Percentiles rank a stretch among this genome's conserved stretches.
phyloP scores from a whole-genome alignment of 1,140 invertebrate genomes.

The Octopus sinensis region DNA sequence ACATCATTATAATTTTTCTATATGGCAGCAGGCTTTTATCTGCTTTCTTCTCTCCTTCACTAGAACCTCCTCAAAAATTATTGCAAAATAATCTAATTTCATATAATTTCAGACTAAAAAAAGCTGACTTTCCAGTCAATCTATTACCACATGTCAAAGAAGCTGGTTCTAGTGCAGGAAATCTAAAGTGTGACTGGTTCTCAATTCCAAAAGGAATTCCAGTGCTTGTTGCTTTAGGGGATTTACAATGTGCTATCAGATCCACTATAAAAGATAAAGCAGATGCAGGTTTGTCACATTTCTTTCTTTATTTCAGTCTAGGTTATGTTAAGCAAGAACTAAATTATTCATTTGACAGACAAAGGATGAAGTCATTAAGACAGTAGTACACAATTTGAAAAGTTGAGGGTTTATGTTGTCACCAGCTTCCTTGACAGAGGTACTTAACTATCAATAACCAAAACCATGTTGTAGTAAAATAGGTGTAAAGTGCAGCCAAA shows the following conservation, averaged over 20 bases:
- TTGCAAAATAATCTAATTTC: no score
- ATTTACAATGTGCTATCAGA: slow-evolving; percentile 80
- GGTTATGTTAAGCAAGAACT: background rate
- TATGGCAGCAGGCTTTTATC: no score
- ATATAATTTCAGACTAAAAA: slow-evolving; percentile 34
- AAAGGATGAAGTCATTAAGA: background rate
- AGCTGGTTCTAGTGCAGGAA: slow-evolving; percentile 69
- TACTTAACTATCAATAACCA: no score
- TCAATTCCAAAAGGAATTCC: slow-evolving; percentile 72
- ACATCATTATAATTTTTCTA: no score
- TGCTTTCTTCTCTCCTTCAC: no score
- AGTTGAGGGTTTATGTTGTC: no score
- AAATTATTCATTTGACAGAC: background rate
- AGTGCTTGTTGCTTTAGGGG: slow-evolving; percentile 73
- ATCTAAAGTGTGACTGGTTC: slow-evolving; percentile 68
- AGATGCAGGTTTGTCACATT: slow-evolving; percentile 60
- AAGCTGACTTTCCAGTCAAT: slow-evolving; percentile 67
- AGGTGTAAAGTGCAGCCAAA: no score
- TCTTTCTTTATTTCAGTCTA: background rate
- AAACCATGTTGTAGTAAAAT: no score
- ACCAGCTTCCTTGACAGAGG: no score
- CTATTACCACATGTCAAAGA: slow-evolving; percentile 70
- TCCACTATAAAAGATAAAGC: slow-evolving; percentile 67
- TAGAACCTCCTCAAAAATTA: no score
- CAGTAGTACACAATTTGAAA: no score